A percentile compares a stretch with the other conserved stretches of the same genome.
These are phyloP conservation scores for Cynopterus brachyotis DNA, from an alignment of 2,113 vertebrate genomes.

Conservation along the genomic window DNA sequence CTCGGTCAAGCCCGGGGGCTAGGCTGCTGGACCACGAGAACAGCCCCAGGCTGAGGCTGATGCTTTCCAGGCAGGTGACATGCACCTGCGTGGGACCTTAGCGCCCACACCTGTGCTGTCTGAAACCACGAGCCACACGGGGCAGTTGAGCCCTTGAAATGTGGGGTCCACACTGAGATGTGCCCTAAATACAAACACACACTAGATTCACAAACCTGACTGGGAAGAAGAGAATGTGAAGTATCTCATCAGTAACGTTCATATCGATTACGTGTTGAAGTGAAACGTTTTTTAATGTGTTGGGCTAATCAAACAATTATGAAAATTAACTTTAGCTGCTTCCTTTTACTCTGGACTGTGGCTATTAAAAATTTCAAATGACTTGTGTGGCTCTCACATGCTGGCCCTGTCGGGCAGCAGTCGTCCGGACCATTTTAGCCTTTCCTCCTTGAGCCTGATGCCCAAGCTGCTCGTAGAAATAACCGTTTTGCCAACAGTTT, in stretches of 20 bases:
- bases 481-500: background rate
- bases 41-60: background rate
- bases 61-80: background rate
- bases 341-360: background rate
- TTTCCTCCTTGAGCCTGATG: background rate
- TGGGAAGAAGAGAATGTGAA: background rate
- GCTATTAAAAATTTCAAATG: background rate
- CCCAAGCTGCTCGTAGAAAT: background rate
- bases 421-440: background rate
- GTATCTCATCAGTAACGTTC: background rate
- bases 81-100: fast-evolving
- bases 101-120: background rate
- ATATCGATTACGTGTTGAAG: background rate
- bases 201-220: background rate
- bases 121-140: fast-evolving
- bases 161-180: background rate
- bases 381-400: background rate
- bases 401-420: fast-evolving
- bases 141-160: background rate
- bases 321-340: background rate
- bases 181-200: background rate
- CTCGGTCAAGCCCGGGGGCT: background rate
- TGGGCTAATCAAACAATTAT: background rate
- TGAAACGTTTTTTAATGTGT: background rate
- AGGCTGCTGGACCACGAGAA: fast-evolving